These are phyloP conservation scores for Theropithecus gelada DNA, from an alignment of 2,113 vertebrate genomes.

Conservation along the genomic window DNA sequence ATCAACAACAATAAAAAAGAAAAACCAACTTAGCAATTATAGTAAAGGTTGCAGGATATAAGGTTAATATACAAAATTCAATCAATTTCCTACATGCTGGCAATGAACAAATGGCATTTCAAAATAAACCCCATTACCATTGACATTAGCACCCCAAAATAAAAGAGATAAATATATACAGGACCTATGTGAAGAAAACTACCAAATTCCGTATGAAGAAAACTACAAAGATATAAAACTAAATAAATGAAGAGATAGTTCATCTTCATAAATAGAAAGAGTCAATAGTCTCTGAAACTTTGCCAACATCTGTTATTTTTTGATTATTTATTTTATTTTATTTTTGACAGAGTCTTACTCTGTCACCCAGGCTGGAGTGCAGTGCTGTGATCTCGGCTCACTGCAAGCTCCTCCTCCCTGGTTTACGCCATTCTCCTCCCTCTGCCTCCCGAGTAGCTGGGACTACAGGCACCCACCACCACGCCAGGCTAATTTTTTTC, in stretches of 20 bases:
- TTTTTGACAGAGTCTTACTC: too few species aligned
- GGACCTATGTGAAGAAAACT: neutral
- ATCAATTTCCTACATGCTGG: neutral
- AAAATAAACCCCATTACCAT: neutral
- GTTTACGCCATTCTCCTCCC: too few species aligned
- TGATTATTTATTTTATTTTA: too few species aligned
- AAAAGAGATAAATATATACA: neutral
- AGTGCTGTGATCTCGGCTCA: accelerated
- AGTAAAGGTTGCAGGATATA: neutral
- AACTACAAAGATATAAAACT: neutral
- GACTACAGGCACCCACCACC: too few species aligned
- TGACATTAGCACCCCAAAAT: neutral
- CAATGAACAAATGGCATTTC: neutral
- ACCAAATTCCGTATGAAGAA: neutral
- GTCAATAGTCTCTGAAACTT: neutral
- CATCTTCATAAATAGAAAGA: neutral
- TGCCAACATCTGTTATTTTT: too few species aligned
- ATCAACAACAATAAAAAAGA: neutral
- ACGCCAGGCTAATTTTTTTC: accelerated
- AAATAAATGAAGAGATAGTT: neutral
- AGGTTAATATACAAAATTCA: neutral
- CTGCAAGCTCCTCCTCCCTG: too few species aligned
- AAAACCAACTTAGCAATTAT: neutral
- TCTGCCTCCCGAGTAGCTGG: too few species aligned
- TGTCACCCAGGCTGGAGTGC: too few species aligned